phyloP scores from a whole-genome alignment of 2,888 invertebrate genomes.

The Hypena proboscidalis region DNA sequence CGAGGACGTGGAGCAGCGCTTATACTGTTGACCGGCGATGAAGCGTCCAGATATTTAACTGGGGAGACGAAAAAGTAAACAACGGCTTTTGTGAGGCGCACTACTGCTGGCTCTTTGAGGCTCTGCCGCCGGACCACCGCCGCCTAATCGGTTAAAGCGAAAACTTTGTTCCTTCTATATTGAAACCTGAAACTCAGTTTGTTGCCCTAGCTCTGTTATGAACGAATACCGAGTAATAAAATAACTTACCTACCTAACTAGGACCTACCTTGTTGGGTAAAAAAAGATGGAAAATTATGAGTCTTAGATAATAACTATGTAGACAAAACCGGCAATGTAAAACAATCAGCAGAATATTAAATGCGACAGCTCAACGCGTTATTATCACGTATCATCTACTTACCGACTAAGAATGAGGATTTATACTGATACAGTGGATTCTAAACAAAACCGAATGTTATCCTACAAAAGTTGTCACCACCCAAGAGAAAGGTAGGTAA shows the following conservation, averaged over 20 bases:
- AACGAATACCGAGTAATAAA: neutral
- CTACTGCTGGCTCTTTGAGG: constrained; percentile 47
- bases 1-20: constrained; percentile 50
- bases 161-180: constrained; percentile 56
- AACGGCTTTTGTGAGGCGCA: constrained; percentile 56
- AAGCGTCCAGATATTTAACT: constrained; percentile 68
- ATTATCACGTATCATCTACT: neutral
- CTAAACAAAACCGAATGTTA: constrained; percentile 31
- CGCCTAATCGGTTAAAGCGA: constrained; percentile 60
- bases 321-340: neutral
- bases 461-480: constrained; percentile 57
- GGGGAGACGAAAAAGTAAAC: constrained; percentile 66
- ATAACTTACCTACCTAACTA: neutral
- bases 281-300: neutral
- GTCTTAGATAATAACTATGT: no score
- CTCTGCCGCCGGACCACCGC: constrained; percentile 43
- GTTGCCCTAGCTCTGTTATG: neutral
- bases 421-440: neutral
- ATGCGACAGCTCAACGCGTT: no score
- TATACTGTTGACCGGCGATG: constrained; percentile 69
- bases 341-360: neutral
- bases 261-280: no score
- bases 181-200: constrained; percentile 38
- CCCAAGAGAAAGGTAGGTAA: constrained; percentile 52
- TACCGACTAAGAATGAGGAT: neutral